Percentiles rank a stretch among this genome's conserved stretches.
Evolutionary conservation across 2,888 invertebrate species (phyloP).

Genomic region (Melangyna quadrimaculata): DNA sequence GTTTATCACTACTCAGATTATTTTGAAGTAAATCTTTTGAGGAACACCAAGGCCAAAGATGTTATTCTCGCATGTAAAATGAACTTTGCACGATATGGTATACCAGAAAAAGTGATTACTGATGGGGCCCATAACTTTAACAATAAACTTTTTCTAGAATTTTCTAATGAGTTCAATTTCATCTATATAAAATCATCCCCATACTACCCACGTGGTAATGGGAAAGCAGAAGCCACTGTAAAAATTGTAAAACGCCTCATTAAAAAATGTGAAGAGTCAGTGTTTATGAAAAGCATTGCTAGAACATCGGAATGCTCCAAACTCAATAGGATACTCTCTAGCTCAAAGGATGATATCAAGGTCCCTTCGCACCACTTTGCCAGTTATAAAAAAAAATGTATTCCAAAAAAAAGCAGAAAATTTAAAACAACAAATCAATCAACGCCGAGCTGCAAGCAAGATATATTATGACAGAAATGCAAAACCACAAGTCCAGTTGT

Average conservation of each 20-base stretch:
- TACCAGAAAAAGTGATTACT: too few relatives aligned
- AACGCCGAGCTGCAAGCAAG: too few relatives aligned
- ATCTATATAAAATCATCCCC: too few relatives aligned
- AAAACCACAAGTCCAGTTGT: too few relatives aligned
- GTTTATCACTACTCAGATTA: slow-evolving; percentile 4
- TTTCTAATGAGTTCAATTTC: too few relatives aligned
- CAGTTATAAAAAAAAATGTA: not conserved
- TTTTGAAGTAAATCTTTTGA: slow-evolving; percentile 20
- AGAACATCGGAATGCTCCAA: not conserved
- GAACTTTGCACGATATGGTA: slow-evolving; percentile 21
- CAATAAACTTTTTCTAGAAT: too few relatives aligned
- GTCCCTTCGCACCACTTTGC: not conserved
- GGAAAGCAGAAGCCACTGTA: too few relatives aligned
- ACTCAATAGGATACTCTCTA: slow-evolving; percentile 6
- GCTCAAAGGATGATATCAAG: slow-evolving; percentile 25
- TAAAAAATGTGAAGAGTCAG: not conserved
- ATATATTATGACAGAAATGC: too few relatives aligned
- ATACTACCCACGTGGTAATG: too few relatives aligned
- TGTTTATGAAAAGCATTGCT: not conserved
- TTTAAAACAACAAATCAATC: not conserved
- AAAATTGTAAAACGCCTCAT: too few relatives aligned
- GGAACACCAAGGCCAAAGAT: not conserved
- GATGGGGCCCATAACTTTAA: too few relatives aligned
- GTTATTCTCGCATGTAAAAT: slow-evolving; percentile 21
- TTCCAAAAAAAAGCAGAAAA: not conserved